A percentile compares a stretch with the other conserved stretches of the same genome.
These are phyloP conservation scores for Xiphophorus birchmanni DNA, from an alignment of 2,797 vertebrate species.

Conservation along the genomic window DNA sequence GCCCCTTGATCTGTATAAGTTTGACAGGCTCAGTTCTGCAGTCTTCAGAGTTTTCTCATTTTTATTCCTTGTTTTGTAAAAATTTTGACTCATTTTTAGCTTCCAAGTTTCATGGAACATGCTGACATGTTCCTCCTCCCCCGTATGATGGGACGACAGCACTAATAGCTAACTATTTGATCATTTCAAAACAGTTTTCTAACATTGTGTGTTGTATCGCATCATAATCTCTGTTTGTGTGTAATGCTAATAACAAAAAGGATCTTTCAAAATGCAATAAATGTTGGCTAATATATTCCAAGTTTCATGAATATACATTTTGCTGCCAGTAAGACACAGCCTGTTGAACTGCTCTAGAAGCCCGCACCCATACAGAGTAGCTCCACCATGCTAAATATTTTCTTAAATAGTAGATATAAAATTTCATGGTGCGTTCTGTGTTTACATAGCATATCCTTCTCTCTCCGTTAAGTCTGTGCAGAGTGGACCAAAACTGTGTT, in stretches of 20 bases:
- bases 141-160: background rate
- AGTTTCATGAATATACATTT: slow-evolving; percentile 1
- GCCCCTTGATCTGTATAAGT: background rate
- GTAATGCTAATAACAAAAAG: background rate
- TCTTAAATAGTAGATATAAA: background rate
- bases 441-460: background rate
- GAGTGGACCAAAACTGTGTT: background rate
- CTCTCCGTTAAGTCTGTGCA: background rate
- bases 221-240: background rate
- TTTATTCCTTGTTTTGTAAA: background rate
- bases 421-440: background rate
- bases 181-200: background rate
- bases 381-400: background rate
- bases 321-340: background rate
- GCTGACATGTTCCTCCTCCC: background rate
- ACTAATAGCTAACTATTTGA: background rate
- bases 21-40: background rate
- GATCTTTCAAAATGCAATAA: background rate
- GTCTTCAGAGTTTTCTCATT: background rate
- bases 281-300: background rate
- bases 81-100: background rate
- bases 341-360: background rate
- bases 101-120: background rate
- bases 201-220: background rate
- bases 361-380: background rate